phyloP scores from a whole-genome alignment of 2,797 vertebrate species.

The Rhabdomys pumilio region DNA sequence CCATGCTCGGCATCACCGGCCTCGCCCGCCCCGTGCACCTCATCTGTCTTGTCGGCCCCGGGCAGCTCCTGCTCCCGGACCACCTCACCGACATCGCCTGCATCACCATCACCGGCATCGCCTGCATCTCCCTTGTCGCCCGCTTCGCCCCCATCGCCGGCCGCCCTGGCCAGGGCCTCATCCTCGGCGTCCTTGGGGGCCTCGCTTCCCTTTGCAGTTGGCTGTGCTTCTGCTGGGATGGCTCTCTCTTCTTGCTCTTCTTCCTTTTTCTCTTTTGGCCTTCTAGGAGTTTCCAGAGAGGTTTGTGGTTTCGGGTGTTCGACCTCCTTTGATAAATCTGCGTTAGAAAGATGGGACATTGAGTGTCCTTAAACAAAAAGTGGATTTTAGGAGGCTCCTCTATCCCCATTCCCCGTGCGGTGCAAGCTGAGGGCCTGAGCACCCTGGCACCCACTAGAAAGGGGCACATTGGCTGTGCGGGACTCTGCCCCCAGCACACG shows the following conservation, averaged over 20 bases:
- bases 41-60: background rate
- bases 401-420: too few relatives aligned
- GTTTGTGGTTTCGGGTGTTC: background rate
- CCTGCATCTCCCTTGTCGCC: too few relatives aligned
- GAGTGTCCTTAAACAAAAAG: background rate
- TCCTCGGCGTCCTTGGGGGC: background rate
- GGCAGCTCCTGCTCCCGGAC: background rate
- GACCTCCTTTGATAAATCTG: constrained; percentile 76
- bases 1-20: background rate
- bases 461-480: background rate
- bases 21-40: background rate
- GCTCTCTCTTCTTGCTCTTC: constrained; percentile 63
- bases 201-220: background rate
- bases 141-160: background rate
- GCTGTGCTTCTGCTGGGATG: background rate
- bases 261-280: constrained; percentile 66
- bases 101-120: background rate
- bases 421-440: background rate
- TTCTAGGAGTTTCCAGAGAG: constrained; percentile 65
- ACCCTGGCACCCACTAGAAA: background rate
- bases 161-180: background rate
- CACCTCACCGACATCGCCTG: background rate
- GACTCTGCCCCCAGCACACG: background rate
- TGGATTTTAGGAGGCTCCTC: background rate
- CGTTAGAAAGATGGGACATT: constrained; percentile 49